Conservation (phyloP, 1,140 invertebrate genomes). For the Drosophila sulfurigaster region DNA sequence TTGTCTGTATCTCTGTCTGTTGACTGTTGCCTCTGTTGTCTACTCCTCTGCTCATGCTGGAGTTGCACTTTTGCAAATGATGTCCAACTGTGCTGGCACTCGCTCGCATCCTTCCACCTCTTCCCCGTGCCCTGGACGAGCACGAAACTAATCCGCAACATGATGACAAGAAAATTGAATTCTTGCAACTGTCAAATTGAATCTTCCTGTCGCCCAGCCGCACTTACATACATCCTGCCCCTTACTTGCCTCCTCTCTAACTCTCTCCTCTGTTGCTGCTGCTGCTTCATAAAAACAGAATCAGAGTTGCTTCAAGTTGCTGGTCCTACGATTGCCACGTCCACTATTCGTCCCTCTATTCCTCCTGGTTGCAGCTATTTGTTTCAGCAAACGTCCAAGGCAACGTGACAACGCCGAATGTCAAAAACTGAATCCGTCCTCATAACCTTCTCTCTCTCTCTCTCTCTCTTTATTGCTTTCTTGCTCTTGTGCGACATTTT, state of each 20-base stretch:
- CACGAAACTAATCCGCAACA: constrained; percentile 82
- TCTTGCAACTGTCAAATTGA: constrained; percentile 83
- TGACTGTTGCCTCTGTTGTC: too few relatives aligned
- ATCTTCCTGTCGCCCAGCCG: constrained; percentile 51
- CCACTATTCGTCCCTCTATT: not conserved
- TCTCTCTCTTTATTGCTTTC: not conserved
- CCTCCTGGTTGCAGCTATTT: constrained; percentile 19
- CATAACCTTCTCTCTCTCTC: not conserved
- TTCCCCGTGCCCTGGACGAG: constrained; percentile 34
- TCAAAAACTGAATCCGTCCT: constrained; percentile 44
- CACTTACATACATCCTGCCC: constrained; percentile 4
- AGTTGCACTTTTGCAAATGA: too few relatives aligned
- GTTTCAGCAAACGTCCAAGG: constrained; percentile 29
- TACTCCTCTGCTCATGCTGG: too few relatives aligned
- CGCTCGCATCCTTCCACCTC: not conserved
- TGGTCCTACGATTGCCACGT: constrained; percentile 25
- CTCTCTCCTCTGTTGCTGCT: not conserved
- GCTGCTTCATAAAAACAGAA: constrained; percentile 55
- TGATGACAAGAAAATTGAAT: constrained; percentile 83
- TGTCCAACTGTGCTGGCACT: constrained; percentile 1
- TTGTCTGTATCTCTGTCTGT: constrained; percentile 21
- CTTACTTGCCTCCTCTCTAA: not conserved
- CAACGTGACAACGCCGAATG: constrained; percentile 48
- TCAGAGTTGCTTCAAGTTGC: constrained; percentile 55
- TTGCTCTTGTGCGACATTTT: constrained; percentile 3